Evolutionary conservation across 2,888 invertebrate species (phyloP).

Genomic region (Acleris emargana): DNA sequence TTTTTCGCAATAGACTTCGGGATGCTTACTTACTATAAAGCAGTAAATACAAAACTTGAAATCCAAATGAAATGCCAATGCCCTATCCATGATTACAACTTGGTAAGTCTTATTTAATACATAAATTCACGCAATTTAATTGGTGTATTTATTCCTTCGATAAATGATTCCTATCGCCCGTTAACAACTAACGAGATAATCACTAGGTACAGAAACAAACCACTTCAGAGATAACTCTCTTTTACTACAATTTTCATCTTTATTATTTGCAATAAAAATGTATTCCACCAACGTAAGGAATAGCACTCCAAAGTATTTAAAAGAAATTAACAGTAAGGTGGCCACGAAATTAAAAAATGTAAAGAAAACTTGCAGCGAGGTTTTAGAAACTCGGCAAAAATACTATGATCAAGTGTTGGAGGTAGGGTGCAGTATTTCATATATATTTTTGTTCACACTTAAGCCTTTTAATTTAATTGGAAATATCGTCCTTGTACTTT

Average conservation of each 20-base stretch:
- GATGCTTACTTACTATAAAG: too few species aligned
- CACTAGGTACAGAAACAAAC: constrained; percentile 60
- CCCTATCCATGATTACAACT: too few species aligned
- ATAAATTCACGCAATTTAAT: too few species aligned
- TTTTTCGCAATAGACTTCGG: too few species aligned
- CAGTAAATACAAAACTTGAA: too few species aligned
- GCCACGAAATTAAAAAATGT: constrained; percentile 54
- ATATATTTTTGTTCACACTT: too few species aligned
- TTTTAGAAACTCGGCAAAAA: constrained; percentile 62
- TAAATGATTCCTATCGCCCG: background rate
- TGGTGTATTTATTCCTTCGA: background rate
- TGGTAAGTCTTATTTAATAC: background rate
- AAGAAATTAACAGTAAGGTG: constrained; percentile 58
- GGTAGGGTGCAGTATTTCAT: constrained; percentile 44
- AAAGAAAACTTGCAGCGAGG: constrained; percentile 53
- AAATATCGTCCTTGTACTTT: too few species aligned
- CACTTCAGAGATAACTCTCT: constrained; percentile 21
- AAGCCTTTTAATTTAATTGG: too few species aligned
- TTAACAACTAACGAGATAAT: constrained; percentile 51
- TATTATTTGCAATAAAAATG: constrained; percentile 12
- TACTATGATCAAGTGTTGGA: constrained; percentile 62
- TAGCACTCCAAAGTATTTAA: constrained; percentile 62
- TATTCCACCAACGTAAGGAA: constrained; percentile 22
- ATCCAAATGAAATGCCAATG: too few species aligned
- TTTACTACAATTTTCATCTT: background rate